These are phyloP conservation scores for Pocillopora damicornis DNA, from an alignment of 64 coral and sea anemone genomes.

Conservation along the genomic window DNA sequence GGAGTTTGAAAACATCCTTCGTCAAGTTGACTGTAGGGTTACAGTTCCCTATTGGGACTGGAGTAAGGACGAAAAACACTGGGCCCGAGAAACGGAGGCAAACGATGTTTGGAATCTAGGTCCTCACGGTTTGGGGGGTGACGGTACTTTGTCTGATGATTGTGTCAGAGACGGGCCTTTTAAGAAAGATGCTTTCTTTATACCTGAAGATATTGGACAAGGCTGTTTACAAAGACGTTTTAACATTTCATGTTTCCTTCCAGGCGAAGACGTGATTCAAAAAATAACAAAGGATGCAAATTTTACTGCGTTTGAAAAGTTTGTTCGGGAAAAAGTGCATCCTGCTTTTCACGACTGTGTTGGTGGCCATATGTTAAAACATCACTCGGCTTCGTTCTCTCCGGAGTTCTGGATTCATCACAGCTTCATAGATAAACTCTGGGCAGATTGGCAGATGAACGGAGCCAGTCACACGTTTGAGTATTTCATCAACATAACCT, in stretches of 20 bases:
- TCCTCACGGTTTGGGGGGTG: slow-evolving; percentile 68
- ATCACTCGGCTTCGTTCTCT: slow-evolving; percentile 44
- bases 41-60: slow-evolving; percentile 79
- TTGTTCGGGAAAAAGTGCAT: slow-evolving; percentile 60
- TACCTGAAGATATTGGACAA: slow-evolving; percentile 44
- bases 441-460: slow-evolving; percentile 58
- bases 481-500: slow-evolving; percentile 27
- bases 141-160: slow-evolving; percentile 26
- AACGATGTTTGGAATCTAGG: slow-evolving; percentile 55
- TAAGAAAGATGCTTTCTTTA: slow-evolving; percentile 11
- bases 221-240: slow-evolving; percentile 70
- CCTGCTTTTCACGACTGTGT: slow-evolving; percentile 71
- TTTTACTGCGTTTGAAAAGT: slow-evolving; percentile 47
- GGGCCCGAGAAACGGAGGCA: slow-evolving; percentile 16
- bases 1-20: slow-evolving; percentile 64
- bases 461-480: not conserved
- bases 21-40: slow-evolving; percentile 63
- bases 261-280: slow-evolving; percentile 22
- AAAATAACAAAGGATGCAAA: slow-evolving; percentile 2
- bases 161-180: slow-evolving; percentile 66
- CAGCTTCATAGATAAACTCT: slow-evolving; percentile 72
- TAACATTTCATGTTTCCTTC: slow-evolving; percentile 43
- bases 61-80: slow-evolving; percentile 43
- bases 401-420: slow-evolving; percentile 76
- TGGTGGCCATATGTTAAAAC: slow-evolving; percentile 44